Evolutionary conservation across 2,113 vertebrate species (phyloP).

Genomic region (Zootoca vivipara): DNA sequence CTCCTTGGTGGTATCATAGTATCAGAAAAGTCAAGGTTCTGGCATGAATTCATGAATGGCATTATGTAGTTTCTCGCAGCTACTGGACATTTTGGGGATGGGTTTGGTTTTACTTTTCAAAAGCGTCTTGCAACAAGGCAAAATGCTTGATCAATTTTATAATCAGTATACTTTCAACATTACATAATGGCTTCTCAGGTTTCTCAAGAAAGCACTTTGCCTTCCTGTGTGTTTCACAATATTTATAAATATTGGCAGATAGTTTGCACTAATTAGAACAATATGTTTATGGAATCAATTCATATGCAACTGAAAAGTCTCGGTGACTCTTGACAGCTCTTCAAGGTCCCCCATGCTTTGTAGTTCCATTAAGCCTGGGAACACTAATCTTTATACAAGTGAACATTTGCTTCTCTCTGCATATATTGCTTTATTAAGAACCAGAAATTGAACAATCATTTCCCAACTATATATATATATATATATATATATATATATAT

Average conservation of each 20-base stretch:
- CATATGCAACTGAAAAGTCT: slow-evolving; percentile 22
- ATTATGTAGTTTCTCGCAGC: neutral
- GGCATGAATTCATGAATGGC: neutral
- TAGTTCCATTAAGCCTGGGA: slow-evolving; percentile 17
- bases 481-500: neutral
- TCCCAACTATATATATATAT: neutral
- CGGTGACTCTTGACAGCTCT: neutral
- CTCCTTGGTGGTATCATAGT: neutral
- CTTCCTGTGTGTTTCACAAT: neutral
- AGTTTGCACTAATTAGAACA: slow-evolving; percentile 32
- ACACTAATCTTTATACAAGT: neutral
- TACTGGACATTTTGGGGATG: neutral
- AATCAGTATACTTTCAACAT: slow-evolving; percentile 38
- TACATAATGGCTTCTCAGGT: neutral
- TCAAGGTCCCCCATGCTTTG: neutral
- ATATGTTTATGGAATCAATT: slow-evolving; percentile 35
- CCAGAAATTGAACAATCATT: neutral
- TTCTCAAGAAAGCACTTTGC: slow-evolving; percentile 19
- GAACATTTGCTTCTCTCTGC: neutral
- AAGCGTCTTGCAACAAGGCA: neutral
- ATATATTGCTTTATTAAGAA: slow-evolving; percentile 13
- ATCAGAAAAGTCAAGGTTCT: neutral
- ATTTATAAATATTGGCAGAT: neutral
- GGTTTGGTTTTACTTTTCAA: neutral
- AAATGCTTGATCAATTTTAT: slow-evolving; percentile 26